Conservation (phyloP, 2,888 invertebrate genomes). For the Notodonta ziczac region DNA sequence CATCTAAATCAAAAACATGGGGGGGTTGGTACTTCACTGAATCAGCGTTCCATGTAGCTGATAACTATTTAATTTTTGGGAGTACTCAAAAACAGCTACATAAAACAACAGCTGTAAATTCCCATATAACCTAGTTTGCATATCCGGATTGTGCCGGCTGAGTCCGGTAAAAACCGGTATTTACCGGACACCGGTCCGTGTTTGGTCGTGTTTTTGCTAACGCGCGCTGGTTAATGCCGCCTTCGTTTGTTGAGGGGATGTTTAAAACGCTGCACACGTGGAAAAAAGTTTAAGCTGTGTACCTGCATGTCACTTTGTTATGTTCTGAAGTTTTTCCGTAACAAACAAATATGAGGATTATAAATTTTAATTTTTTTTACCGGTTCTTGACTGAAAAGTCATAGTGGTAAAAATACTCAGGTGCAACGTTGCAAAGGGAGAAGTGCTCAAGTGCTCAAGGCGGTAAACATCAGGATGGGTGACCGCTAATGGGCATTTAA, state of each 20-base stretch:
- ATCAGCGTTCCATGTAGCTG: no score
- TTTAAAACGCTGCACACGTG: background rate
- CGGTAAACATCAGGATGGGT: no score
- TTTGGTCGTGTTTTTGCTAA: constrained; percentile 48
- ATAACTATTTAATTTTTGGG: background rate
- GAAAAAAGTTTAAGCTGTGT: background rate
- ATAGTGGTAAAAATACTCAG: no score
- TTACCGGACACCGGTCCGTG: constrained; percentile 57
- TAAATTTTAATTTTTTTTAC: no score
- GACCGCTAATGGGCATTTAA: no score
- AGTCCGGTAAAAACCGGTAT: constrained; percentile 73
- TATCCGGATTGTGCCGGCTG: constrained; percentile 56
- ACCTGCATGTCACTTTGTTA: background rate
- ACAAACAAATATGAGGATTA: no score
- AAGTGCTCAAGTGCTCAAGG: no score
- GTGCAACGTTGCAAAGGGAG: no score
- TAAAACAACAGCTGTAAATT: constrained; percentile 58
- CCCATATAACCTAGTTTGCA: constrained; percentile 65
- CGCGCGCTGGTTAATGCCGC: constrained; percentile 40
- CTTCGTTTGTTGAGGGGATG: constrained; percentile 29
- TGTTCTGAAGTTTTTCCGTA: no score
- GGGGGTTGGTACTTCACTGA: no score
- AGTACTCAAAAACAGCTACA: background rate
- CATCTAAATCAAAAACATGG: no score
- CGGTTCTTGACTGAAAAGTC: no score